phyloP scores from a whole-genome alignment of 2,113 vertebrate species.

The Nothocercus nigrocapillus region DNA sequence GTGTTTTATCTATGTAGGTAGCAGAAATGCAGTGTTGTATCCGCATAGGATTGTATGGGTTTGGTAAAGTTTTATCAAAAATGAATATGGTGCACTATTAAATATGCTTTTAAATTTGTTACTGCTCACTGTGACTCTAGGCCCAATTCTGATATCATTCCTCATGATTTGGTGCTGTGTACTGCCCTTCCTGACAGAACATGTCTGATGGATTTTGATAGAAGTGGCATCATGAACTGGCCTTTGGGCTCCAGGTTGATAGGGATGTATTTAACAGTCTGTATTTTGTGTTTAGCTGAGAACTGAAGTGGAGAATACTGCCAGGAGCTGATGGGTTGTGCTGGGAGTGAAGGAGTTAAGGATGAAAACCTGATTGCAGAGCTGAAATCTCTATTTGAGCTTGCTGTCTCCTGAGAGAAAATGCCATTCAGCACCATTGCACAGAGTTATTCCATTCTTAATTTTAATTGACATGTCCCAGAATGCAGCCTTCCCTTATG shows the following conservation, averaged over 20 bases:
- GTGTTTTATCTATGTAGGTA: rapidly evolving
- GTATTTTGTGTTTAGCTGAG: background rate
- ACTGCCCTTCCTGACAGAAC: background rate
- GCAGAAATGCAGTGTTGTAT: background rate
- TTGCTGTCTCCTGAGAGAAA: slow-evolving; percentile 47
- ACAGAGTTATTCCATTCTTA: slow-evolving; percentile 67
- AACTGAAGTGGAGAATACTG: background rate
- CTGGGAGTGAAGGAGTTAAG: slow-evolving; percentile 55
- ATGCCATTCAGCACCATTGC: slow-evolving; percentile 68
- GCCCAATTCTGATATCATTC: rapidly evolving
- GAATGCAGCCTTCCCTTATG: slow-evolving; percentile 28
- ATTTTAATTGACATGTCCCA: slow-evolving; percentile 71
- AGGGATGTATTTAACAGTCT: rapidly evolving
- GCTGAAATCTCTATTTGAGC: slow-evolving; percentile 49
- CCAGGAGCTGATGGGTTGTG: rapidly evolving
- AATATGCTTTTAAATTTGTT: background rate
- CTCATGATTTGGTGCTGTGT: background rate
- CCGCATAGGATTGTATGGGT: rapidly evolving
- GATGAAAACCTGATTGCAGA: background rate
- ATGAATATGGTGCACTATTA: rapidly evolving
- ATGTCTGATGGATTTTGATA: rapidly evolving
- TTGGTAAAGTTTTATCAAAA: background rate
- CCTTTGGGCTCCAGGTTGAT: background rate
- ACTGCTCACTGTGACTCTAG: background rate
- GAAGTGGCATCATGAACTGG: background rate